Percentiles rank a stretch among this genome's conserved stretches.
These are phyloP conservation scores for Mus spicilegus DNA, from an alignment of 2,113 vertebrate species.

Conservation along the genomic window DNA sequence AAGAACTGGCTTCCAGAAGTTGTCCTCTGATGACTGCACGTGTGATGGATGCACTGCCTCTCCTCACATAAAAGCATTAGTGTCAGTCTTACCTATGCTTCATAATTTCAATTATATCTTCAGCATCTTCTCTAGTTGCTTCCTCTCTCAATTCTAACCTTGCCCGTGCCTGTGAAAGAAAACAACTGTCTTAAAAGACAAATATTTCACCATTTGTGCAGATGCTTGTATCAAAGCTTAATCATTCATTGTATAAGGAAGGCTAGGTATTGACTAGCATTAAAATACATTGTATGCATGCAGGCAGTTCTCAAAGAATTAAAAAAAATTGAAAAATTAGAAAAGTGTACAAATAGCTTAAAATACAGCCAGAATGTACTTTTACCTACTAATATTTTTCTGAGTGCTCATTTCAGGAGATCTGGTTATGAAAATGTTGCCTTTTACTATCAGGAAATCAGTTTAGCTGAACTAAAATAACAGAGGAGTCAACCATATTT, in stretches of 20 bases:
- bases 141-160: slow-evolving; percentile 96
- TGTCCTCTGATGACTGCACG: background rate
- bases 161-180: slow-evolving; percentile 92
- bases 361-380: slow-evolving; percentile 36
- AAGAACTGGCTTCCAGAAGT: background rate
- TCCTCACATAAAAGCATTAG: background rate
- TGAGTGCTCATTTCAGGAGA: slow-evolving; percentile 41
- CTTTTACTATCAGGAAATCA: slow-evolving; percentile 64
- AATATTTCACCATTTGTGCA: slow-evolving; percentile 7
- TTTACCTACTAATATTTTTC: slow-evolving; percentile 39
- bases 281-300: background rate
- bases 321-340: background rate
- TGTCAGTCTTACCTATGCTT: slow-evolving; percentile 93
- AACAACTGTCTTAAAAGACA: slow-evolving; percentile 52
- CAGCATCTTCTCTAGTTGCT: slow-evolving; percentile 93
- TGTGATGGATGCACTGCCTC: background rate
- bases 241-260: slow-evolving; percentile 3
- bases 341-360: slow-evolving; percentile 28
- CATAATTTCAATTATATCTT: slow-evolving; percentile 99
- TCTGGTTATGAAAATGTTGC: slow-evolving; percentile 47
- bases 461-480: slow-evolving; percentile 43
- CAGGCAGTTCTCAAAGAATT: background rate
- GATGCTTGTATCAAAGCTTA: background rate
- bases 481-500: slow-evolving; percentile 29
- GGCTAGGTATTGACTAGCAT: too few species aligned